Evolutionary conservation across 2,888 invertebrate genomes (phyloP).

Genomic region (Xylophagus ater): DNA sequence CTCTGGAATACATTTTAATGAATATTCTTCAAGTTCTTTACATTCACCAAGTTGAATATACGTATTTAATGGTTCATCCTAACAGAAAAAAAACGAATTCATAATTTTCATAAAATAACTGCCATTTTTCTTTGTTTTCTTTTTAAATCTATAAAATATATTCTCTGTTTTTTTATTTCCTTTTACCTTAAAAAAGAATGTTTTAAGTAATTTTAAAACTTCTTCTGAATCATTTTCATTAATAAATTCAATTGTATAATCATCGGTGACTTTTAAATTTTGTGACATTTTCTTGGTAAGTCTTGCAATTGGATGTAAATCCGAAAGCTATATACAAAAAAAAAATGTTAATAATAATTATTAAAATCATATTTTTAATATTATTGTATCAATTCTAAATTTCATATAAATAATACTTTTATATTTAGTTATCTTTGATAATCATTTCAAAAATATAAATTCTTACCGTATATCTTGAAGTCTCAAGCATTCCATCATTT

Average conservation of each 20-base stretch:
- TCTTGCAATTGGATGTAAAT: conserved; percentile 35
- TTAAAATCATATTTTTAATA: neutral
- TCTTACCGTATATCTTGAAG: conserved; percentile 36
- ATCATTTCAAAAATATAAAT: conserved; percentile 8
- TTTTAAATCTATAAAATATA: conserved; percentile 1
- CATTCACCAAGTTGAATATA: conserved; percentile 36
- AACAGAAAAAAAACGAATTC: conserved; percentile 15
- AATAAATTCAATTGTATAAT: conserved; percentile 37
- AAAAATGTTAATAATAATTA: conserved; percentile 1
- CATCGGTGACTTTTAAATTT: conserved; percentile 29
- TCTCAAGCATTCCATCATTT: conserved; percentile 29
- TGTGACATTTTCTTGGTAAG: conserved; percentile 35
- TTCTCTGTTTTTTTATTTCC: neutral
- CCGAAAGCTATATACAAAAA: conserved; percentile 28
- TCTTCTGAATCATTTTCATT: conserved; percentile 42
- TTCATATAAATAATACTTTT: conserved; percentile 4
- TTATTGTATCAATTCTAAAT: neutral
- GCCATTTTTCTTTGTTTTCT: neutral
- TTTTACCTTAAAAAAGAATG: conserved; percentile 46
- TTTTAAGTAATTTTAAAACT: conserved; percentile 46
- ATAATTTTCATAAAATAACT: neutral
- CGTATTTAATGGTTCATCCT: conserved; percentile 39
- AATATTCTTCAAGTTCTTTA: conserved; percentile 44
- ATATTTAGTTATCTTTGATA: conserved; percentile 2
- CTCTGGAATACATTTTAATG: conserved; percentile 42